Conservation (phyloP, 2,797 vertebrate genomes). For the Pseudotriccus pelzelni region DNA sequence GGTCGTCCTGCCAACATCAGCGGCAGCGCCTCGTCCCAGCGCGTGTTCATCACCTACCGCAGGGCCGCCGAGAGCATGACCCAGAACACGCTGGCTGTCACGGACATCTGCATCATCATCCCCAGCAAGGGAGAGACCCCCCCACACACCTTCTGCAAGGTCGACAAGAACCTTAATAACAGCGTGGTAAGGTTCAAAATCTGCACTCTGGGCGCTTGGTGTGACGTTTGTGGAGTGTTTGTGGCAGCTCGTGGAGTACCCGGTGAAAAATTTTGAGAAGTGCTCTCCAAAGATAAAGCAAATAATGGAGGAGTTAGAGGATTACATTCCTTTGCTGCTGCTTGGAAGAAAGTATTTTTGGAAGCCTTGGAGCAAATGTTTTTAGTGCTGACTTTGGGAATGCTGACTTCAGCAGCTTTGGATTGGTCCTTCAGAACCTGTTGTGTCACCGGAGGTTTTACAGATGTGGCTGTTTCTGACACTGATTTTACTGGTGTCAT, state of each 20-base stretch:
- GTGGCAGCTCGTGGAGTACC: neutral
- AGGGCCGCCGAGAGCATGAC: conserved; percentile 90
- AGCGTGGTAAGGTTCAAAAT: conserved; percentile 88
- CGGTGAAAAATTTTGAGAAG: neutral
- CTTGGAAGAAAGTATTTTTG: neutral
- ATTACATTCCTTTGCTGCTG: neutral
- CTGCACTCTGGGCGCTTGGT: neutral
- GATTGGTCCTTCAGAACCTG: neutral
- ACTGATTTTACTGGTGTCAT: neutral
- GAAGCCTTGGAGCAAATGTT: neutral
- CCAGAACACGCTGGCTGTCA: conserved; percentile 92
- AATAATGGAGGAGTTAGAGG: neutral
- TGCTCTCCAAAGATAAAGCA: neutral
- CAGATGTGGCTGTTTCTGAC: neutral
- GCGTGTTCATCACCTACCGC: conserved; percentile 94
- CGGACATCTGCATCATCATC: conserved; percentile 94
- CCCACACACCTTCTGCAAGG: conserved; percentile 97
- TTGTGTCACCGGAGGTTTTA: neutral
- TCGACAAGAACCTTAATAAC: conserved; percentile 97
- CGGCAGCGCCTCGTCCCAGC: conserved; percentile 89
- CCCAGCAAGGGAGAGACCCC: conserved; percentile 95
- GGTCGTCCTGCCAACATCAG: conserved; percentile 95
- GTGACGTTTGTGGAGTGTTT: neutral
- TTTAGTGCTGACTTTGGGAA: neutral
- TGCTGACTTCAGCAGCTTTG: neutral